Evolutionary conservation across 1,140 invertebrate genomes (phyloP).

Genomic region (Cheumatopsyche charites): DNA sequence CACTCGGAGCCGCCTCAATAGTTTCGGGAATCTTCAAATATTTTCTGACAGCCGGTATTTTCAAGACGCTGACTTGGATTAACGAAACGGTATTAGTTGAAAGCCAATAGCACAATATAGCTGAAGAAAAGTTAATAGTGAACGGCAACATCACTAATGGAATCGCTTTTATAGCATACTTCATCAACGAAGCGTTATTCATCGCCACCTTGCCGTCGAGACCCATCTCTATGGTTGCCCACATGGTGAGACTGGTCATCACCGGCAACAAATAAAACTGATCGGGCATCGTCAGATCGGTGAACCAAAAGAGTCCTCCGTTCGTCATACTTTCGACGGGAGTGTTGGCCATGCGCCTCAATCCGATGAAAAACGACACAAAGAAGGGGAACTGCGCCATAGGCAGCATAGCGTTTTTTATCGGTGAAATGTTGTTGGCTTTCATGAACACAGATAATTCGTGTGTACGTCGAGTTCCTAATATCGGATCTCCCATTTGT

Average conservation of each 20-base stretch:
- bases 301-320: conserved; percentile 94
- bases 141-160: conserved; percentile 87
- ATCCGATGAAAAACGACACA: conserved; percentile 86
- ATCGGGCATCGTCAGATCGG: conserved; percentile 88
- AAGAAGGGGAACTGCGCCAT: conserved; percentile 88
- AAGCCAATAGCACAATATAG: conserved; percentile 89
- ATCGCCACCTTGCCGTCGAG: conserved; percentile 72
- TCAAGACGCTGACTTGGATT: conserved; percentile 79
- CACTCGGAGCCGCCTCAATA: conserved; percentile 62
- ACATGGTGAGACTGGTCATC: conserved; percentile 81
- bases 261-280: conserved; percentile 89
- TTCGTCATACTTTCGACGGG: conserved; percentile 86
- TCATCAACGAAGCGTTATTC: conserved; percentile 71
- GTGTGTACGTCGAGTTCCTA: conserved; percentile 72
- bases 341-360: conserved; percentile 83
- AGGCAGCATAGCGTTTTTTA: conserved; percentile 82
- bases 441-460: conserved; percentile 83
- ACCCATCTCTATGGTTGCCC: conserved; percentile 83
- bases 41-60: conserved; percentile 73
- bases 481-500: conserved; percentile 77
- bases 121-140: conserved; percentile 86
- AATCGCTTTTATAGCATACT: conserved; percentile 74
- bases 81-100: conserved; percentile 90
- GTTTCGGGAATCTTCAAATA: conserved; percentile 80
- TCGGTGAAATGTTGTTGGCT: conserved; percentile 77